These are phyloP conservation scores for Oreochromis tanganicae DNA, from an alignment of 2,113 vertebrate genomes.

Conservation along the genomic window DNA sequence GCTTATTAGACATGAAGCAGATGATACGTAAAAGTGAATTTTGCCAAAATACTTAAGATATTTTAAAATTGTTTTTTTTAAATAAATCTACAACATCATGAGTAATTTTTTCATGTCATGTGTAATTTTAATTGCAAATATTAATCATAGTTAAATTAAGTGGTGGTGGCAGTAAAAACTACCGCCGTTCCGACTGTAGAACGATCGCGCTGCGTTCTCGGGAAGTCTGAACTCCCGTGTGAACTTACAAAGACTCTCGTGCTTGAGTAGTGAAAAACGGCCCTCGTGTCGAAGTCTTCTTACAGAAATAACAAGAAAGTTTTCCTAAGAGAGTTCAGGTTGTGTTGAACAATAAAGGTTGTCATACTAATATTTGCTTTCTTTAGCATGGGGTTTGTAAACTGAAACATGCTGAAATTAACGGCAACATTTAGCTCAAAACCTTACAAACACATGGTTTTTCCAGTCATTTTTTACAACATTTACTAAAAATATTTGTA, in stretches of 20 bases:
- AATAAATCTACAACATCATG: too few species aligned
- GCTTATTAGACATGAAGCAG: not conserved
- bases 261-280: not conserved
- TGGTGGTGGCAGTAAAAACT: not conserved
- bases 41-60: not conserved
- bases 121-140: too few species aligned
- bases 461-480: not conserved
- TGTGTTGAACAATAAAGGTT: not conserved
- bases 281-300: not conserved
- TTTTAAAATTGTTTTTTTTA: too few species aligned
- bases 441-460: not conserved
- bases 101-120: too few species aligned
- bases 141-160: not conserved
- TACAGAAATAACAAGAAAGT: not conserved
- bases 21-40: not conserved
- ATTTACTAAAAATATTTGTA: not conserved
- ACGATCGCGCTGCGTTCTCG: accelerated
- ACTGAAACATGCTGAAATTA: not conserved
- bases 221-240: not conserved
- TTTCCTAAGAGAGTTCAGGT: not conserved
- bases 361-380: not conserved
- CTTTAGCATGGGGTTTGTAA: not conserved
- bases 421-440: not conserved
- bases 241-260: not conserved
- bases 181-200: too few species aligned